Evolutionary conservation across 2,797 vertebrate species (phyloP), one percentile per base, ranked within the genome.

Genomic region (Sebastes taczanowskii): DNA sequence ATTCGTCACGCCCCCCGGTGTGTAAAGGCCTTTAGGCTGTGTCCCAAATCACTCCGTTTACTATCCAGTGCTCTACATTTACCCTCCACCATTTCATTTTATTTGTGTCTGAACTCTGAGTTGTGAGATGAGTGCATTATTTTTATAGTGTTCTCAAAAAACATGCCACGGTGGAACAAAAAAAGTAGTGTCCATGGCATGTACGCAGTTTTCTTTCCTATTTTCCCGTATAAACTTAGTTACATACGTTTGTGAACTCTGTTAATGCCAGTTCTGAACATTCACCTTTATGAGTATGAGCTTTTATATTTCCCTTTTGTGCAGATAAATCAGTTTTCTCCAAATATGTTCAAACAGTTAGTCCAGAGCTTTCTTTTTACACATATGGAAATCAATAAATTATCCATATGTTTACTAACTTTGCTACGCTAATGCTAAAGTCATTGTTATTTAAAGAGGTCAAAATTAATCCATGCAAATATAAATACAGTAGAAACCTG

Each of bases 401-500:
- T 16, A 32, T 64, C 22, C 13, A 27, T 42, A 27, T 5, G 29
- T 78, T 82, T 14, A 0, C 23, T 70, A 66, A 25, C n/a, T 77
- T 27, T n/a, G 35, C 70, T 85, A 82, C 46, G 5, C 78, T 91
- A 89, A 78, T 2, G 30, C 89, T 90, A 80, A 75, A 67, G 2
- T 32, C 14, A 10, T 27, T 65, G 70, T 82, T 86, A 71, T 83
- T 81, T 63, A 71, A 86, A 88, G 89, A 93, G 90, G 92, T 92
- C 90, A 88, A 80, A 86, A 87, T 82, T 0, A 88, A 88, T 86
- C 58, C 55, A 60, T 91, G 91, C 85, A 89, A 74, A 76, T 83
- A 91, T 91, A 91, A 94, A 93, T 93, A 92, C 65, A 81, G 71
- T 22, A 77, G 73, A 72, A 81, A 63, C 38, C 83, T 52, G 70